Evolutionary conservation across 23 tunicate species (phyloP).

Genomic region (Halocynthia aurantium): DNA sequence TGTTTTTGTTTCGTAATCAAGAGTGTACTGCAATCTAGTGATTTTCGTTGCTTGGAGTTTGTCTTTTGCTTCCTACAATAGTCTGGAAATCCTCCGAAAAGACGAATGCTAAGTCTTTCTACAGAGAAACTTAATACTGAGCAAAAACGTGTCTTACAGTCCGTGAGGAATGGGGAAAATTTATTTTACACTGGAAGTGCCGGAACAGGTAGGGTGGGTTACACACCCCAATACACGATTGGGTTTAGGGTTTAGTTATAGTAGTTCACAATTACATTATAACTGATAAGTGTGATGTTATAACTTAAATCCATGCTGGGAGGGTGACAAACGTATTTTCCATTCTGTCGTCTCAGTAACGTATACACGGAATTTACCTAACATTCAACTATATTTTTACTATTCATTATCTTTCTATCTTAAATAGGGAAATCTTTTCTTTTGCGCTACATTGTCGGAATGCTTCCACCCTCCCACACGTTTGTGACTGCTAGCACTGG

Average conservation of each 20-base stretch:
- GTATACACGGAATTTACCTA: background rate
- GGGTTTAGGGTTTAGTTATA: too few species aligned
- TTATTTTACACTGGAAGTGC: conserved; percentile 96
- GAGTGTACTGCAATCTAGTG: background rate
- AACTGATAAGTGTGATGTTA: too few species aligned
- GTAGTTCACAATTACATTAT: too few species aligned
- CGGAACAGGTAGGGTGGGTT: conserved; percentile 46
- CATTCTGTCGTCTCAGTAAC: too few species aligned
- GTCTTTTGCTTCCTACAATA: too few species aligned
- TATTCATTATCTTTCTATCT: too few species aligned
- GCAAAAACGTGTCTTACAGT: conserved; percentile 54
- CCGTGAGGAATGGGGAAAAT: conserved; percentile 54
- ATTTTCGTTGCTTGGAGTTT: background rate
- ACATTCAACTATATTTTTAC: background rate
- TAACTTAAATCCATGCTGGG: background rate
- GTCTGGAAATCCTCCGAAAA: conserved; percentile 28
- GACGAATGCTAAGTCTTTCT: conserved; percentile 31
- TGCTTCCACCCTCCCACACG: conserved; percentile 75
- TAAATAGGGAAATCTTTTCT: conserved; percentile 63
- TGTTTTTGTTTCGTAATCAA: background rate
- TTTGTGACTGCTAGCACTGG: conserved; percentile 95
- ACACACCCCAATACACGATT: too few species aligned
- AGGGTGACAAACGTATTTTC: too few species aligned
- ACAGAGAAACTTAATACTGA: conserved; percentile 37
- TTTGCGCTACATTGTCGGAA: conserved; percentile 64